These are phyloP conservation scores for Neomonachus schauinslandi DNA, from an alignment of 2,113 vertebrate genomes.

Conservation along the genomic window DNA sequence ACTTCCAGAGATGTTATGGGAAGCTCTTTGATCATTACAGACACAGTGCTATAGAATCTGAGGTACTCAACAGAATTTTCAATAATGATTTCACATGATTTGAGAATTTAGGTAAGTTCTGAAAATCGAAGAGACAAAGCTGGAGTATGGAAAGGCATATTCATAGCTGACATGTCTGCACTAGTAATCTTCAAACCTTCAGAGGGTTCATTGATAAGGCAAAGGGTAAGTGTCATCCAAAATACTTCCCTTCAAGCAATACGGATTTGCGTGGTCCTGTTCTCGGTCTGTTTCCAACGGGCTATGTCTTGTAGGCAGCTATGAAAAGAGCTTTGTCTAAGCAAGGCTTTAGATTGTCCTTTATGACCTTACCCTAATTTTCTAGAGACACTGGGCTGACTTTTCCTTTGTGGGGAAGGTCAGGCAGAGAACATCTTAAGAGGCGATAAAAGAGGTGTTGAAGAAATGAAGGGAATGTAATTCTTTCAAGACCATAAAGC, in stretches of 20 bases:
- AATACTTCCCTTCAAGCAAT: constrained; percentile 69
- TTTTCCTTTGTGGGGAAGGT: constrained; percentile 81
- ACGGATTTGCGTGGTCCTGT: constrained; percentile 73
- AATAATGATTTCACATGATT: not conserved
- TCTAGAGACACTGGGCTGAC: constrained; percentile 68
- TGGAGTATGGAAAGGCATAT: not conserved
- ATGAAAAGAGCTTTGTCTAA: constrained; percentile 84
- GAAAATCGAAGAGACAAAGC: constrained; percentile 38
- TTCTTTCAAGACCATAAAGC: constrained; percentile 75
- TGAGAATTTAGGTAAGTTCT: constrained; percentile 47
- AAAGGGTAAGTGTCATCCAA: constrained; percentile 76
- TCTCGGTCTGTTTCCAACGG: constrained; percentile 76
- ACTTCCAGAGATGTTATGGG: not conserved
- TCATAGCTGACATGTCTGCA: constrained; percentile 6
- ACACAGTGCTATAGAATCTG: not conserved
- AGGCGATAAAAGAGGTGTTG: constrained; percentile 75
- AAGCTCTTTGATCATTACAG: not conserved
- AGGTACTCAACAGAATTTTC: not conserved
- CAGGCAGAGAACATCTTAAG: constrained; percentile 82
- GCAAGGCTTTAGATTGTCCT: constrained; percentile 75
- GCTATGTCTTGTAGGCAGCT: constrained; percentile 75
- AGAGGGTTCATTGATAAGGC: constrained; percentile 69
- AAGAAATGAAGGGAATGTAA: constrained; percentile 78
- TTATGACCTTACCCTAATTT: constrained; percentile 77
- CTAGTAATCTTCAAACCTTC: constrained; percentile 65